Base-by-base conservation (phyloP, 1,140 invertebrate genomes). In the Camponotus floridanus region DNA sequence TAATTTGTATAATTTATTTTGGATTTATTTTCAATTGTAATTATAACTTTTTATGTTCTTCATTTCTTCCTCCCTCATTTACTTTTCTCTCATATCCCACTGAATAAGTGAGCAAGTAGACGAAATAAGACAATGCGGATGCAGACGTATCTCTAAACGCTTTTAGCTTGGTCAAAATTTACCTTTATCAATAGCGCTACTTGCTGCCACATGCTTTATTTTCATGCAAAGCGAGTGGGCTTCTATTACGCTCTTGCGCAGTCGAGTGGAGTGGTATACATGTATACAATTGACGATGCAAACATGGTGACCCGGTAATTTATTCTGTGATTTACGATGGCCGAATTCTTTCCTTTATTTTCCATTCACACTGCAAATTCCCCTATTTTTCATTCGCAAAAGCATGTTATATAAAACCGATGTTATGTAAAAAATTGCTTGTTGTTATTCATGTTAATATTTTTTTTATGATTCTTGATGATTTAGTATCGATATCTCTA, bases 121-220 rank as follows among this genome's bases (percentile, higher is more conserved):
- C 42, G 68, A 31, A 74, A 62, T 61, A 83, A 83, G 39, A 57
- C 79, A 83, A 83, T 83, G 15, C 26, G 42, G 68, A 62, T 74
- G 62, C 79, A 62, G 45, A 26, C 68, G 68, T 83, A 83, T 83
- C 68, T 83, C 79, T 83, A 83, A 83, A 73, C 31, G 68, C 79
- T 83, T 83, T 83, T 83, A 83, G 79, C 79, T 48, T 7, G 39
- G 26, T 13, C 79, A 62, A 83, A 83, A 83, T 83, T 74, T 83
- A 83, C 79, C 55, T 83, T 74, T 26, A 39, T 70, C 79, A 55
- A 83, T 83, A 83, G 68, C 39, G 68, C 79, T 74, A 74, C 68
- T 74, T 83, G 68, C 79, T 74, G 68, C 57, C 31, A 68, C 68
- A 74, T 57, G 59, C 68, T 83, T 83, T 83, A 74, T 83, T 83